Base-by-base conservation (phyloP, 2,888 invertebrate species). In the Spialia ferax region DNA sequence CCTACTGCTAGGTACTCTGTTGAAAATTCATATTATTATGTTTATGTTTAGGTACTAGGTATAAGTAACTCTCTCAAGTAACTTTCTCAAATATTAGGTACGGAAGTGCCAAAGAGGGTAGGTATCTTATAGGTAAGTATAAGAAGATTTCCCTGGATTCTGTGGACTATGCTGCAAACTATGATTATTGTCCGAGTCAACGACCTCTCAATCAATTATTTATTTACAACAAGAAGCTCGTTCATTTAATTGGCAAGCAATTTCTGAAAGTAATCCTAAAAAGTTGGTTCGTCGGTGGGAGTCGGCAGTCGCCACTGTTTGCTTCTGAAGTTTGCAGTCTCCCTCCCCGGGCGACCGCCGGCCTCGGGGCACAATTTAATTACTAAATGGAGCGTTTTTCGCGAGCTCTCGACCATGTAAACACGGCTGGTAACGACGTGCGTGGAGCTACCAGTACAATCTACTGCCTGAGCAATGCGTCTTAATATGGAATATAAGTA, bases 341-440 rank as follows among this genome's bases (percentile, higher is more conserved):
- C 55, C 68, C 71, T 65, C 61, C 22, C 69, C 65, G 69, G 32
- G 32, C 57, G 32, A 29, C 65, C 50, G 57, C 20, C 50, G 38
- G 52, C 65, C 63, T 56, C 35, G 75, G 81, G 88, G 79, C 80
- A 77, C 87, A 84, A 88, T 89, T 88, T 91, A 89, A 91, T 91
- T 90, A 89, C 84, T 88, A 89, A 90, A 90, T 89, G 89, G 89
- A 84, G 79, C 83, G 87, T 84, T 89, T 88, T 88, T 64, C 86
- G 88, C 84, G 87, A 80, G 77, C 84, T 77, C 73, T 77, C 79
- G 77, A 75, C 78, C 86, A 85, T 84, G 84, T 83, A 85, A 82
- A 86, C 81, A 81, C 70, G 70, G 68, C 71, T 38, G 64, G 73
- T 77, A 78, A 78, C 81, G 77, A 78, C 71, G 79, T 75, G 74